phyloP scores from a whole-genome alignment of 2,797 vertebrate genomes.

The Decapterus maruadsi region DNA sequence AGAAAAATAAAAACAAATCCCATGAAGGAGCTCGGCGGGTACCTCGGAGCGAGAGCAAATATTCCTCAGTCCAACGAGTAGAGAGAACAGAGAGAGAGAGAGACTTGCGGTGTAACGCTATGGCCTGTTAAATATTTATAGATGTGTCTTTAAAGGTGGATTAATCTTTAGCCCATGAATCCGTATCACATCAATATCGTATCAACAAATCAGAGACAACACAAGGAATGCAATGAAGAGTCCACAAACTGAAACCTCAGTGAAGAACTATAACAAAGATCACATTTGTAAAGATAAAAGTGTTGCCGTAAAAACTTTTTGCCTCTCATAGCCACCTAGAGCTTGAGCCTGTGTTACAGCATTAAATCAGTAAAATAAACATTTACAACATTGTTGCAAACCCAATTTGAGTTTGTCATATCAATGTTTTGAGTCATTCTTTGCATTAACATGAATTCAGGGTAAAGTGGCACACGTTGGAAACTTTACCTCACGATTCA shows the following conservation, averaged over 20 bases:
- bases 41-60: conserved; percentile 56
- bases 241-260: conserved; percentile 54
- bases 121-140: conserved; percentile 75
- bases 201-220: conserved; percentile 63
- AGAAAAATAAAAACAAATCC: conserved; percentile 55
- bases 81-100: conserved; percentile 29
- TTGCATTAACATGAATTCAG: conserved; percentile 37
- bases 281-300: conserved; percentile 40
- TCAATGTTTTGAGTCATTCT: conserved; percentile 40
- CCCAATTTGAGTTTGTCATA: conserved; percentile 24
- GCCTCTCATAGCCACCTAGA: conserved; percentile 12
- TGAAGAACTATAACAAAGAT: conserved; percentile 48
- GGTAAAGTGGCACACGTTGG: conserved; percentile 42
- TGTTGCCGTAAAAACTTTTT: conserved; percentile 37
- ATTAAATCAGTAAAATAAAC: conserved; percentile 57
- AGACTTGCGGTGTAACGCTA: conserved; percentile 51
- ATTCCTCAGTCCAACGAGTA: conserved; percentile 63
- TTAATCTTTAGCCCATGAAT: conserved; percentile 57
- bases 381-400: conserved; percentile 50
- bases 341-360: conserved; percentile 20
- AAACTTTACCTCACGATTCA: conserved; percentile 35
- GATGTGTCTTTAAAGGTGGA: conserved; percentile 64
- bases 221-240: conserved; percentile 55
- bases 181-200: not conserved
- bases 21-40: conserved; percentile 46